Evolutionary conservation across 2,797 vertebrate species (phyloP), one percentile per base, ranked within the genome.

Genomic region (Allobates femoralis): DNA sequence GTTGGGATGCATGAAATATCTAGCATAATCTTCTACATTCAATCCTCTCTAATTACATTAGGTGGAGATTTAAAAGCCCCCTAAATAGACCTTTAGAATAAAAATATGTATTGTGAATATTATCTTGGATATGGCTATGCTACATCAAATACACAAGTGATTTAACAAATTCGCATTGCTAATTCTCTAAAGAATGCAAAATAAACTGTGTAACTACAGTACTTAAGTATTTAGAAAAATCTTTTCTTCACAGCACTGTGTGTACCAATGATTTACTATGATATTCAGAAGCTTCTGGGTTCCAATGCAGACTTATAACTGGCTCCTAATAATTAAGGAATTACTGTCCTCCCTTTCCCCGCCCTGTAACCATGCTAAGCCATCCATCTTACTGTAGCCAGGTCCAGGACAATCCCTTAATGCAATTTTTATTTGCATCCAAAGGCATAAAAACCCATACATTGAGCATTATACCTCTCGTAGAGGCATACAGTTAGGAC

Each of bases 31-130:
- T 76, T 30, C 26, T 55, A 55, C 75, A 56, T 77, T 56, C 28
- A 56, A 56, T 77, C 55, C 18, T 77, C 51, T 77, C 15, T 77
- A 77, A 77, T 32, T 77, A 10, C 75, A 32, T 56, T 56, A 77
- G 50, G 16, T 32, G 19, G 51, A 76, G 46, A 56, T 55, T 77
- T 77, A 55, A 23, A 55, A 32, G 10, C 5, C 28, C 8, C 28
- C 51, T 18, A 14, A 56, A 55, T 77, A 55, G 26, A 56, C 50
- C 16, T 34, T 34, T 28, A 55, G 28, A 77, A 55, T 55, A 76
- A 55, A 51, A 76, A 76, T 53, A 16, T 28, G 30, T 50, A 76
- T 21, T 19, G 50, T 53, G 26, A 55, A 76, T 55, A 76, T 76
- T 76, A 55, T 53, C n/a, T 51, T 75, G 50, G 26, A 32, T 4